Conservation (phyloP, 2,113 vertebrate genomes). For the Semnornis frantzii region DNA sequence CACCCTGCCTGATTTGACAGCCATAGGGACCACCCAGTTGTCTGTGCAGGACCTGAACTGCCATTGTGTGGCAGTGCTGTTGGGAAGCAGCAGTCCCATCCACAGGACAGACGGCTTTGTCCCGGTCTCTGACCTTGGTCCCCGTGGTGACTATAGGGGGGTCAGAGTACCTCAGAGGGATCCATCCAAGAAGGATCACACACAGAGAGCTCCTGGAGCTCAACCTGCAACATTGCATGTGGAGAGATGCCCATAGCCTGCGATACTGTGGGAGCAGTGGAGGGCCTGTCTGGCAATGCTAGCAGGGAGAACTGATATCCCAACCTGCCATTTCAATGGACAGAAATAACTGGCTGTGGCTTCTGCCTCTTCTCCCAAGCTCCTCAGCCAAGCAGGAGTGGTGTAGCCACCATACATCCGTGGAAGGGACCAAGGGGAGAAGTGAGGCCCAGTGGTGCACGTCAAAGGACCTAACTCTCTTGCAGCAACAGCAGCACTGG, state of each 20-base stretch:
- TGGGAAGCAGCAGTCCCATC: not conserved
- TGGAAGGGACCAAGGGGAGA: not conserved
- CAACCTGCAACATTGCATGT: not conserved
- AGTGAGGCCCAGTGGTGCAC: accelerated
- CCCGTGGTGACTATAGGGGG: not conserved
- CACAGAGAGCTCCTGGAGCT: not conserved
- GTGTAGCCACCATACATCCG: not conserved
- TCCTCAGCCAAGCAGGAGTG: accelerated
- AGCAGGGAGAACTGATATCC: not conserved
- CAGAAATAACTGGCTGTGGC: not conserved
- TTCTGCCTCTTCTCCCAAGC: not conserved
- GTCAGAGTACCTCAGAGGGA: not conserved
- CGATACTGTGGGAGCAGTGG: not conserved
- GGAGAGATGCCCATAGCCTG: not conserved
- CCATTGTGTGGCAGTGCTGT: not conserved
- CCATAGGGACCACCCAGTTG: not conserved
- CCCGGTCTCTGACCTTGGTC: not conserved
- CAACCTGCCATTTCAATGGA: not conserved
- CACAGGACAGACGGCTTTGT: not conserved
- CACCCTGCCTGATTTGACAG: not conserved
- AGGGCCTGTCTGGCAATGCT: not conserved
- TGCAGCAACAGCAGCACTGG: not conserved
- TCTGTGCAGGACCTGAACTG: not conserved
- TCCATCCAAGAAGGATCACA: not conserved
- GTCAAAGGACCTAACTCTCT: not conserved